Conservation (phyloP, 1,140 invertebrate species). For the Nautilus pompilius region DNA sequence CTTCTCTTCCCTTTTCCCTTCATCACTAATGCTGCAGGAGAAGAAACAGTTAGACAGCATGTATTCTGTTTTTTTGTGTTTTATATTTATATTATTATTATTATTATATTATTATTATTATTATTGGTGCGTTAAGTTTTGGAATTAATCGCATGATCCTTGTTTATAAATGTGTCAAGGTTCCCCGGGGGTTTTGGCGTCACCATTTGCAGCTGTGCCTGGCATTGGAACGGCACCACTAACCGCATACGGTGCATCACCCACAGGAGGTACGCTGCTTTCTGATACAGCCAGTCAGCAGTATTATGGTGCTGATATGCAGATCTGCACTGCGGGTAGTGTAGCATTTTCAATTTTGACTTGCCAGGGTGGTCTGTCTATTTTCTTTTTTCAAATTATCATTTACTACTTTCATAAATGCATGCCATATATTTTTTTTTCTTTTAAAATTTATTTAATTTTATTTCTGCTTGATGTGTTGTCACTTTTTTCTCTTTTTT, state of each 20-base stretch:
- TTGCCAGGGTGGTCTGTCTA: slow-evolving; percentile 4
- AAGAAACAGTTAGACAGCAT: too few relatives aligned
- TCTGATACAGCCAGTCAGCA: slow-evolving; percentile 9
- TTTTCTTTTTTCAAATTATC: too few relatives aligned
- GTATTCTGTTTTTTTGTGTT: background rate
- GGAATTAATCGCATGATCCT: slow-evolving; percentile 17
- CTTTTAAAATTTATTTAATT: too few relatives aligned
- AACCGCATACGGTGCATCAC: slow-evolving; percentile 65
- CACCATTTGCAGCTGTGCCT: slow-evolving; percentile 72
- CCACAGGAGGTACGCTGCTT: slow-evolving; percentile 64
- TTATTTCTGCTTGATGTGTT: too few relatives aligned
- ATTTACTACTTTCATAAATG: background rate
- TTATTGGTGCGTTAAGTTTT: background rate
- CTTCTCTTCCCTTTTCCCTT: too few relatives aligned
- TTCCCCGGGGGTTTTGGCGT: slow-evolving; percentile 75
- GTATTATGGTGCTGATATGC: slow-evolving; percentile 4
- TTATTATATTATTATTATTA: background rate
- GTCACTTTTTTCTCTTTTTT: background rate
- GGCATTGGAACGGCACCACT: slow-evolving; percentile 66
- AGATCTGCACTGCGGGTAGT: slow-evolving; percentile 7
- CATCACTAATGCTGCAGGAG: too few relatives aligned
- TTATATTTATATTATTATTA: background rate
- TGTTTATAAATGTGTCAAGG: slow-evolving; percentile 56
- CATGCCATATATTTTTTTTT: background rate
- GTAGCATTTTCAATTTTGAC: slow-evolving; percentile 5